Base-by-base conservation (phyloP, 2,797 vertebrate species). In the Syngnathus acus region DNA sequence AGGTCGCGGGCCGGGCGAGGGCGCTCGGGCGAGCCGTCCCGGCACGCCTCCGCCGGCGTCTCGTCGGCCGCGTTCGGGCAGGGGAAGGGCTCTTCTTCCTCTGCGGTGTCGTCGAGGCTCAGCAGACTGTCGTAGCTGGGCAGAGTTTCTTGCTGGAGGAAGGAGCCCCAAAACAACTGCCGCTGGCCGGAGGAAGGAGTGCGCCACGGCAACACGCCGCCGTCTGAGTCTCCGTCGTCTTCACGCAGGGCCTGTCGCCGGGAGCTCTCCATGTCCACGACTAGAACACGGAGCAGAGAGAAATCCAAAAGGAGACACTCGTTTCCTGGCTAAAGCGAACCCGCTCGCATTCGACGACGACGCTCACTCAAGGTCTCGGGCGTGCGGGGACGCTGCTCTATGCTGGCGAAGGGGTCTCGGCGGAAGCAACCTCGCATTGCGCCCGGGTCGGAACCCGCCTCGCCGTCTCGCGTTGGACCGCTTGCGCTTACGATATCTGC, bases 321-420 rank as follows among this genome's bases (percentile, higher is more conserved):
- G 1, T 10, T 17, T 60, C 26, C 14, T 9, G 26, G 26, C 26
- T 32, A 32, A 32, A 32, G 26, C 26, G 26, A 32, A 32, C 2
- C 26, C 26, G 26, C 26, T 32, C 26, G 26, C 26, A 32, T 32
- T 32, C 26, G 26, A 32, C 26, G 26, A 32, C 2, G 26, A 0
- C 16, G 85, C 91, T 90, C 84, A 98, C 95, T 86, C 69, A 97
- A 81, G 71, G 92, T 93, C 78, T 97, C 95, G 51, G 96, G 95
- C 58, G 95, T 98, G 32, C 90, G 90, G 8, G 91, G 89, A 67
- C 97, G 87, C 82, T 95, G 89, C 23, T 91, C 94, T 66, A 78
- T 90, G 4, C 92, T 80, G 69, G 92, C 81, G 83, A 98, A 96
- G 0, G 95, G 93, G 73, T 95, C 86, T 59, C 78, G 86, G 1